phyloP scores from a whole-genome alignment of 1,140 invertebrate genomes.

The Andrena cerasifolii region DNA sequence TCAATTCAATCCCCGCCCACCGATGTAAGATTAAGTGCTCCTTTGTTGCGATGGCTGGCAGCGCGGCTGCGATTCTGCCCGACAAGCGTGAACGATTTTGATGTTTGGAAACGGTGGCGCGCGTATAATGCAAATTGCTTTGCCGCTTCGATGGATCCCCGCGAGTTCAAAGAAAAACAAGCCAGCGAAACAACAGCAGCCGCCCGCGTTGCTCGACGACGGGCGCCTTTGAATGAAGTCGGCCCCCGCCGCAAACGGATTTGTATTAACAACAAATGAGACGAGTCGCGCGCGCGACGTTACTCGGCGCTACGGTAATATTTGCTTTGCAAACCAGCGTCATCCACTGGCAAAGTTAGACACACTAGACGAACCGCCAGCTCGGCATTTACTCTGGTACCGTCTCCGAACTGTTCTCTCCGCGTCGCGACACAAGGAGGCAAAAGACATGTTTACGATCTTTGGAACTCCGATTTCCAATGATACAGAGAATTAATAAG shows the following conservation, averaged over 20 bases:
- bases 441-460: not conserved
- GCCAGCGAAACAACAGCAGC: no score
- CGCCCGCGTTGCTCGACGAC: not conserved
- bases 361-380: slow-evolving; percentile 27
- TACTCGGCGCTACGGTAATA: not conserved
- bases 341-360: not conserved
- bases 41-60: slow-evolving; percentile 33
- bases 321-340: not conserved
- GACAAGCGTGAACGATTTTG: slow-evolving; percentile 25
- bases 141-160: not conserved
- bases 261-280: not conserved
- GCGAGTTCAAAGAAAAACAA: not conserved
- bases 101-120: slow-evolving; percentile 17
- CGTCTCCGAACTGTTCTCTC: not conserved
- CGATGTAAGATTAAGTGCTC: slow-evolving; percentile 55
- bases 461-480: not conserved
- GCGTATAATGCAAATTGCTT: slow-evolving; percentile 3
- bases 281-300: not conserved
- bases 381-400: slow-evolving; percentile 32
- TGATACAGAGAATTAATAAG: slow-evolving; percentile 40
- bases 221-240: not conserved
- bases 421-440: not conserved
- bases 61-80: slow-evolving; percentile 11
- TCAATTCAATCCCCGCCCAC: slow-evolving; percentile 38
- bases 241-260: not conserved